phyloP scores from a whole-genome alignment of 2,797 vertebrate genomes.

The Manis javanica region DNA sequence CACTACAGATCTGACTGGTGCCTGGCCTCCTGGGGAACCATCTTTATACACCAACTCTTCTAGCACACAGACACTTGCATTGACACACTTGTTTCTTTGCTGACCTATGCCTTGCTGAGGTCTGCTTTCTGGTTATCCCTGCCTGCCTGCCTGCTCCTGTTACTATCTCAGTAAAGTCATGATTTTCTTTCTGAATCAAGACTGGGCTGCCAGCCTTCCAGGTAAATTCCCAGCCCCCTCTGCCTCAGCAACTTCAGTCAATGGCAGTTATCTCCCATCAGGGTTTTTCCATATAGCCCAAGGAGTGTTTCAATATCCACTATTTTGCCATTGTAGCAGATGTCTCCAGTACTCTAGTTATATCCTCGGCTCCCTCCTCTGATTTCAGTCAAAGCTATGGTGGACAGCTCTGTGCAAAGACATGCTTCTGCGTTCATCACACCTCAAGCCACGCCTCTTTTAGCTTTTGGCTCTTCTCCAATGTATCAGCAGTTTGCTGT shows the following conservation, averaged over 20 bases:
- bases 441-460: neutral
- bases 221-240: neutral
- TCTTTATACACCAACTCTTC: neutral
- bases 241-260: neutral
- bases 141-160: neutral
- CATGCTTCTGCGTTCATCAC: neutral
- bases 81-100: neutral
- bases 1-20: neutral
- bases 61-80: neutral
- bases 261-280: neutral
- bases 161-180: neutral
- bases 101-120: neutral
- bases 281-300: neutral
- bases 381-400: neutral
- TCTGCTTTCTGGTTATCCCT: neutral
- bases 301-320: neutral
- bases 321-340: neutral
- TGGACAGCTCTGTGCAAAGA: neutral
- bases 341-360: neutral
- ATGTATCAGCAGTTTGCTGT: neutral
- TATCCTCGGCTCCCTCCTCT: neutral
- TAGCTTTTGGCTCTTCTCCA: neutral
- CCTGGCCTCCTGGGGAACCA: neutral
- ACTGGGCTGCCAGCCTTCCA: neutral
- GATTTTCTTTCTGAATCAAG: slow-evolving; percentile 20